phyloP scores from a whole-genome alignment of 1,140 invertebrate species.

The Periplaneta americana region DNA sequence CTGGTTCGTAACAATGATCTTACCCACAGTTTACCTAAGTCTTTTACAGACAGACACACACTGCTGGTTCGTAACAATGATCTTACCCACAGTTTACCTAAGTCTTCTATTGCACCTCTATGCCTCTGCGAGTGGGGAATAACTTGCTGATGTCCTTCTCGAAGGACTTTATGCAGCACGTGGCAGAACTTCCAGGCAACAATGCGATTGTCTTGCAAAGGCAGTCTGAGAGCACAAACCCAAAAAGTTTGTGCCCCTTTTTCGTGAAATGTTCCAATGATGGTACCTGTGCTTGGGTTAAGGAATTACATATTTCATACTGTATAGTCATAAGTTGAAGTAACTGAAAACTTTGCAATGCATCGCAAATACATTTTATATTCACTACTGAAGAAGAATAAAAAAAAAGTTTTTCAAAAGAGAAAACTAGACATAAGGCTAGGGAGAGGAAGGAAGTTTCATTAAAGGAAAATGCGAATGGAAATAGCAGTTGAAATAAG shows the following conservation, averaged over 20 bases:
- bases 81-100: slow-evolving; percentile 84
- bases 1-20: too few relatives aligned
- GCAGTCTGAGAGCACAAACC: slow-evolving; percentile 74
- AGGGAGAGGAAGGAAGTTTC: too few relatives aligned
- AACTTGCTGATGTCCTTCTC: slow-evolving; percentile 89
- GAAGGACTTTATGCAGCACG: slow-evolving; percentile 90
- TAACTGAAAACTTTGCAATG: neutral
- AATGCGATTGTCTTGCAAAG: slow-evolving; percentile 87
- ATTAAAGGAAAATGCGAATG: too few relatives aligned
- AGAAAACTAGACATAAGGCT: too few relatives aligned
- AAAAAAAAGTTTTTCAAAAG: too few relatives aligned
- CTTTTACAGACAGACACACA: too few relatives aligned
- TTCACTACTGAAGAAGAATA: too few relatives aligned
- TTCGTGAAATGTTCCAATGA: slow-evolving; percentile 93
- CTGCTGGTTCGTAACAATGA: too few relatives aligned
- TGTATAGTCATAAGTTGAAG: neutral
- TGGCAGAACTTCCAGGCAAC: slow-evolving; percentile 99
- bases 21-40: too few relatives aligned
- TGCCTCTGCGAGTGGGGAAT: slow-evolving; percentile 80
- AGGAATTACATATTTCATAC: neutral
- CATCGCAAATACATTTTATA: neutral
- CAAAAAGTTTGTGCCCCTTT: slow-evolving; percentile 88
- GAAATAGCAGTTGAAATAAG: too few relatives aligned
- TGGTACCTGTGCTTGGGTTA: slow-evolving; percentile 55
- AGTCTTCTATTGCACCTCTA: slow-evolving; percentile 65